Conservation (phyloP, 1,140 invertebrate genomes). For the Meloidogyne chitwoodi region DNA sequence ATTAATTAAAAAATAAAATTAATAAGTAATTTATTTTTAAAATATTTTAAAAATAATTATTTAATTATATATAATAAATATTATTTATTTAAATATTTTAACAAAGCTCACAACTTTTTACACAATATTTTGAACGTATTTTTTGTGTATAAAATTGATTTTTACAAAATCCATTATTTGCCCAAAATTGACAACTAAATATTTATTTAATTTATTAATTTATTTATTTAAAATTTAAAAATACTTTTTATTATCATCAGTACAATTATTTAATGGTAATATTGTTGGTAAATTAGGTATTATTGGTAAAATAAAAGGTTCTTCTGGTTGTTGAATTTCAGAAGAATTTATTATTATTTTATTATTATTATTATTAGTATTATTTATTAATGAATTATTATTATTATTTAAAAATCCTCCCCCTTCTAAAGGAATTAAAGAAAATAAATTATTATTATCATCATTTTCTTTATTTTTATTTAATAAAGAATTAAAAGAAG, state of each 20-base stretch:
- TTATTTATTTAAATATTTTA: background rate
- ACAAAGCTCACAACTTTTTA: background rate
- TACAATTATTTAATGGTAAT: background rate
- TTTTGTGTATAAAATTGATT: background rate
- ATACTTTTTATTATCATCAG: background rate
- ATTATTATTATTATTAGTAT: too few relatives aligned
- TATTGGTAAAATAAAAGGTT: background rate
- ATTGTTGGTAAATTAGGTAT: background rate
- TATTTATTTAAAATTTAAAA: background rate
- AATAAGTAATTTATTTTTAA: background rate
- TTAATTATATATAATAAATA: background rate
- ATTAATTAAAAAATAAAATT: too few relatives aligned
- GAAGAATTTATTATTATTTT: background rate
- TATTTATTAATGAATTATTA: too few relatives aligned
- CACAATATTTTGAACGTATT: background rate
- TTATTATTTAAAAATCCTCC: background rate
- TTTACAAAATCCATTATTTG: conserved; percentile 3
- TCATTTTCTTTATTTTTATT: background rate
- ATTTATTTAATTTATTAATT: background rate
- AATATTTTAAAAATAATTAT: background rate
- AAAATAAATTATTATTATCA: background rate
- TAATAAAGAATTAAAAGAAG: too few relatives aligned
- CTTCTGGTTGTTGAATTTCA: background rate
- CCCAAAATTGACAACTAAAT: conserved; percentile 11
- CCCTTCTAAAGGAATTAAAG: background rate